Evolutionary conservation across 2,113 vertebrate genomes (phyloP).

Genomic region (Pseudorasbora parva): DNA sequence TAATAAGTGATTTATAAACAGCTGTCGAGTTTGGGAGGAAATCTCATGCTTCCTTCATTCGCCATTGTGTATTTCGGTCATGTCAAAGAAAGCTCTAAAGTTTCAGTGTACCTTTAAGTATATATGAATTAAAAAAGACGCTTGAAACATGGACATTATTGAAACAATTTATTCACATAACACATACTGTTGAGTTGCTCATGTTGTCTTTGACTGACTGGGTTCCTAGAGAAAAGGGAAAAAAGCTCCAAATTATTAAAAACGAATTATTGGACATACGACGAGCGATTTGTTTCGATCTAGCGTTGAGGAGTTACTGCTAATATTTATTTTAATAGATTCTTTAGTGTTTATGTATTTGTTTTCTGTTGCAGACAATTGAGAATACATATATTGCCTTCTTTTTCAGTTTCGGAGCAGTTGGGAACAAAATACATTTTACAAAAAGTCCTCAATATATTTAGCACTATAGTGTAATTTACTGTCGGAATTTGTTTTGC

Average conservation of each 20-base stretch:
- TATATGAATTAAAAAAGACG: not conserved
- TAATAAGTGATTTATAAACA: not conserved
- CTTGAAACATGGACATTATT: slow-evolving; percentile 6
- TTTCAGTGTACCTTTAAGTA: not conserved
- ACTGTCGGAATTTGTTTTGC: not conserved
- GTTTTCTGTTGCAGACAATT: not conserved
- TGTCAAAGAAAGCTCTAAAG: not conserved
- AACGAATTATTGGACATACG: not conserved
- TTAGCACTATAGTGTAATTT: not conserved
- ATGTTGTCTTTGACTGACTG: slow-evolving; percentile 3
- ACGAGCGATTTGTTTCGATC: not conserved
- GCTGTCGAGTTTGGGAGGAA: not conserved
- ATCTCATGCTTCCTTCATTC: not conserved
- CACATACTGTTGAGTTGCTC: slow-evolving; percentile 15
- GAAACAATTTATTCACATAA: not conserved
- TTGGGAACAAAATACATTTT: not conserved
- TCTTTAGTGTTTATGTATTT: not conserved
- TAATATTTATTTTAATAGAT: not conserved
- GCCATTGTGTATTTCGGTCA: not conserved
- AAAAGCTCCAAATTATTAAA: not conserved
- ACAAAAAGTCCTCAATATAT: not conserved
- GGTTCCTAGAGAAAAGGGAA: slow-evolving; percentile 19
- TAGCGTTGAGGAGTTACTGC: not conserved
- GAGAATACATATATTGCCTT: not conserved
- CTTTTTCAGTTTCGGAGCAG: not conserved